Conservation (phyloP, 1,140 invertebrate species). For the Anagrus nilaparvatae region DNA sequence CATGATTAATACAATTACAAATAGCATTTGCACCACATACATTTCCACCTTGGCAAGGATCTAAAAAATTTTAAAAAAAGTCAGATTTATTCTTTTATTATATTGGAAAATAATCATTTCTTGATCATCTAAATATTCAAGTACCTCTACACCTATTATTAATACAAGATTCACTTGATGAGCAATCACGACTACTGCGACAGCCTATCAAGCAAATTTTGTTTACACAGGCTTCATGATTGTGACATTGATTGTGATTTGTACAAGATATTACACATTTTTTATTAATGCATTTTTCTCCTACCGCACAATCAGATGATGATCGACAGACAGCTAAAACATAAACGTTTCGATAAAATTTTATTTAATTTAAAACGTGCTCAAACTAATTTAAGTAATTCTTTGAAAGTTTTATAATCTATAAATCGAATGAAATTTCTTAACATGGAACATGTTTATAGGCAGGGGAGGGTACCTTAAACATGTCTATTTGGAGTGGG, state of each 20-base stretch:
- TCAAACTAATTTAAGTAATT: no score
- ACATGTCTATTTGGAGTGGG: no score
- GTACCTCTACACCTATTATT: slow-evolving; percentile 65
- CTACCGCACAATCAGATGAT: slow-evolving; percentile 64
- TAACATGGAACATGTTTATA: no score
- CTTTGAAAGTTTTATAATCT: no score
- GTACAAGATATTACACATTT: slow-evolving; percentile 68
- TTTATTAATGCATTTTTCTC: slow-evolving; percentile 69
- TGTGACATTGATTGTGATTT: slow-evolving; percentile 68
- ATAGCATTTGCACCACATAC: slow-evolving; percentile 77
- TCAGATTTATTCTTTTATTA: not conserved
- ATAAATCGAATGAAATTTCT: no score
- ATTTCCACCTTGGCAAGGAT: slow-evolving; percentile 66
- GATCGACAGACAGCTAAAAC: slow-evolving; percentile 63
- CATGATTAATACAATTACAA: slow-evolving; percentile 62
- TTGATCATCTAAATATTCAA: not conserved
- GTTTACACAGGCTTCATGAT: slow-evolving; percentile 66
- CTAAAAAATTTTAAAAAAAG: slow-evolving; percentile 24
- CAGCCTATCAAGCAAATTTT: slow-evolving; percentile 74
- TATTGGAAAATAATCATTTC: not conserved
- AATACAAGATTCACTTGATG: slow-evolving; percentile 63
- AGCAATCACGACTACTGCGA: slow-evolving; percentile 70
- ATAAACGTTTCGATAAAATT: no score
- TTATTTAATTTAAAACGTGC: no score
- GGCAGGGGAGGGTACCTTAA: no score